These are phyloP conservation scores for Polia nebulosa DNA, from an alignment of 2,888 invertebrate species.

Conservation along the genomic window DNA sequence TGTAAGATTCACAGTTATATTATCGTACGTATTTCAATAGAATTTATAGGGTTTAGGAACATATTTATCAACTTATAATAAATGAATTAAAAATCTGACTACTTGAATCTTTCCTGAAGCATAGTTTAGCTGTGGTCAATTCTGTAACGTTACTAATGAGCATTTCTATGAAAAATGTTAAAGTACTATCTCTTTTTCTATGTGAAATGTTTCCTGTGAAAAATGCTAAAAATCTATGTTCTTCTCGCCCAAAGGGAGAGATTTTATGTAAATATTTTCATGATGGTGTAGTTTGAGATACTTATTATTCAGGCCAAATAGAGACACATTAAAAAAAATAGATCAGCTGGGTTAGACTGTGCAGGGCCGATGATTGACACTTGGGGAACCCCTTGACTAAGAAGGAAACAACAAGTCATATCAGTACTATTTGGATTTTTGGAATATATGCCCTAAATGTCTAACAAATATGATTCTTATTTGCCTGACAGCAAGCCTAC, in stretches of 20 bases:
- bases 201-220: constrained; percentile 43
- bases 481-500: not conserved
- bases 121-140: constrained; percentile 50
- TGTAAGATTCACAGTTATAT: constrained; percentile 43
- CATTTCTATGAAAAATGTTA: not conserved
- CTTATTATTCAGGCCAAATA: not conserved
- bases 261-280: constrained; percentile 66
- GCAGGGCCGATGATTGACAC: constrained; percentile 3
- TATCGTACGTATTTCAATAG: constrained; percentile 56
- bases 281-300: constrained; percentile 52
- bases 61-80: constrained; percentile 51
- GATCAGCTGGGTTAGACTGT: not conserved
- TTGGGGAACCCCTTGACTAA: constrained; percentile 10
- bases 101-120: constrained; percentile 28
- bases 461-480: not conserved
- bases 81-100: constrained; percentile 46
- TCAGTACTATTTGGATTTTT: not conserved
- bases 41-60: constrained; percentile 45
- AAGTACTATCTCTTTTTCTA: not conserved
- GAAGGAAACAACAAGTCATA: not conserved
- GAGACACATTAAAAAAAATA: not conserved
- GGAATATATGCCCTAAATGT: not conserved
- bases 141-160: constrained; percentile 35
- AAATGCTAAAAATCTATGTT: constrained; percentile 64
- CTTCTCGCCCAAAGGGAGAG: constrained; percentile 26